Conservation (phyloP, 1,140 invertebrate genomes). For the Drosophila elegans region DNA sequence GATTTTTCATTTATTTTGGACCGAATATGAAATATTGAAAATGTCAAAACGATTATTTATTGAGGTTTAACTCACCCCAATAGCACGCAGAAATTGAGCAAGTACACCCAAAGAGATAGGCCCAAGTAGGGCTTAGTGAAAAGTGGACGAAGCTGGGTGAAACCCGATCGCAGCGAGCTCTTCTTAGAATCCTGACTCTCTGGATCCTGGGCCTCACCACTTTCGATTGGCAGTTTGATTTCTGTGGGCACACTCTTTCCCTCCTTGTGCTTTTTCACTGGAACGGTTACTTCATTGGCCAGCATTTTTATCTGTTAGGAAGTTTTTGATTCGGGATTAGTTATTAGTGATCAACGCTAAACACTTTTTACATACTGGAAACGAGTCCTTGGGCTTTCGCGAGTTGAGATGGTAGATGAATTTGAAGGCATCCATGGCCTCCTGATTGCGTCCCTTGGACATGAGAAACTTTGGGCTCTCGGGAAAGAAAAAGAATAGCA, state of each 20-base stretch:
- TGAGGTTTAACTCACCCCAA: slow-evolving; percentile 54
- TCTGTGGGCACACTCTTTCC: background rate
- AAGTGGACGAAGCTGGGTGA: slow-evolving; percentile 62
- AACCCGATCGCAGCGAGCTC: slow-evolving; percentile 27
- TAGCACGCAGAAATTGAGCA: slow-evolving; percentile 74
- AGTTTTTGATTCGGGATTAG: background rate
- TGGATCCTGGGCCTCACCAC: slow-evolving; percentile 9
- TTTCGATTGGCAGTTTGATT: slow-evolving; percentile 10
- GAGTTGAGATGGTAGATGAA: slow-evolving; percentile 86
- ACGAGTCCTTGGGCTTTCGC: slow-evolving; percentile 86
- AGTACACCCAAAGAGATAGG: slow-evolving; percentile 68
- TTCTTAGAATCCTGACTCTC: slow-evolving; percentile 20
- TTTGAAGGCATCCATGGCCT: slow-evolving; percentile 86
- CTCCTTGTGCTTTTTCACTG: slow-evolving; percentile 11
- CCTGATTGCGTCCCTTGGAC: slow-evolving; percentile 88
- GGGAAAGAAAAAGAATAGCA: slow-evolving; percentile 88
- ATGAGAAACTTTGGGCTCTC: slow-evolving; percentile 94
- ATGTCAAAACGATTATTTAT: too few species aligned
- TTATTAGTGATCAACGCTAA: too few species aligned
- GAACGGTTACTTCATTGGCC: slow-evolving; percentile 57
- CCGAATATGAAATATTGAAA: too few species aligned
- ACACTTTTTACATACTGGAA: slow-evolving; percentile 86
- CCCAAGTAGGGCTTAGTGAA: slow-evolving; percentile 68
- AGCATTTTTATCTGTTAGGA: slow-evolving; percentile 56
- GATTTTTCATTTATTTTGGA: background rate